A percentile compares a stretch with the other conserved stretches of the same genome.
These are phyloP conservation scores for Dolichallabes microphthalmus DNA, from an alignment of 2,113 vertebrate genomes.

Conservation along the genomic window DNA sequence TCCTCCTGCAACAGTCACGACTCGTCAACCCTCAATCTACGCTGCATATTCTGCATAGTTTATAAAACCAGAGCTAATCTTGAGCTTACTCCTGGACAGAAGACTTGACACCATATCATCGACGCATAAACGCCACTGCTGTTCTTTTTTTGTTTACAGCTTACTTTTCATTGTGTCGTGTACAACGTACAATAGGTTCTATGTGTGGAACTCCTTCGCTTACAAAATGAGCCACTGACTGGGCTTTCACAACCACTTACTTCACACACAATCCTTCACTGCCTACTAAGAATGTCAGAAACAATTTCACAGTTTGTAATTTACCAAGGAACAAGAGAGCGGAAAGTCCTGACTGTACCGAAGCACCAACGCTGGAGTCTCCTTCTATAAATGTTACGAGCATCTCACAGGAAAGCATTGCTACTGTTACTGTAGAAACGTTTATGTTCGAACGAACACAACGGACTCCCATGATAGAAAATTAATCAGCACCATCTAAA, in stretches of 20 bases:
- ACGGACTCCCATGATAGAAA: background rate
- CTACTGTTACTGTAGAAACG: background rate
- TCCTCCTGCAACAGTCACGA: background rate
- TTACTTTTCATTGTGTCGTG: background rate
- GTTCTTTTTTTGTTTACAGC: background rate
- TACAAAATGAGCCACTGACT: background rate
- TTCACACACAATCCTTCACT: conserved; percentile 2
- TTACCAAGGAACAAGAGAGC: background rate
- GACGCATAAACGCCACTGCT: background rate
- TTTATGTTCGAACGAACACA: background rate
- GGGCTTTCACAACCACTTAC: background rate
- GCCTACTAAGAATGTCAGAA: background rate
- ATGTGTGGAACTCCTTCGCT: background rate
- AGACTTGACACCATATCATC: background rate
- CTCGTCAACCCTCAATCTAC: background rate
- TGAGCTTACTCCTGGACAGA: background rate
- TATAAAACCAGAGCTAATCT: background rate
- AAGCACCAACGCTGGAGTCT: background rate
- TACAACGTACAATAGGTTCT: conserved; percentile 18
- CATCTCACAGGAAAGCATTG: background rate
- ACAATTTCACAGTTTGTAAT: background rate
- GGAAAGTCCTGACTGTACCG: background rate
- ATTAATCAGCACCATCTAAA: background rate
- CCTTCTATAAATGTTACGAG: background rate
- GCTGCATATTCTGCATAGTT: background rate